Conservation (phyloP, 2,113 vertebrate genomes). For the Lepisosteus osseus region DNA sequence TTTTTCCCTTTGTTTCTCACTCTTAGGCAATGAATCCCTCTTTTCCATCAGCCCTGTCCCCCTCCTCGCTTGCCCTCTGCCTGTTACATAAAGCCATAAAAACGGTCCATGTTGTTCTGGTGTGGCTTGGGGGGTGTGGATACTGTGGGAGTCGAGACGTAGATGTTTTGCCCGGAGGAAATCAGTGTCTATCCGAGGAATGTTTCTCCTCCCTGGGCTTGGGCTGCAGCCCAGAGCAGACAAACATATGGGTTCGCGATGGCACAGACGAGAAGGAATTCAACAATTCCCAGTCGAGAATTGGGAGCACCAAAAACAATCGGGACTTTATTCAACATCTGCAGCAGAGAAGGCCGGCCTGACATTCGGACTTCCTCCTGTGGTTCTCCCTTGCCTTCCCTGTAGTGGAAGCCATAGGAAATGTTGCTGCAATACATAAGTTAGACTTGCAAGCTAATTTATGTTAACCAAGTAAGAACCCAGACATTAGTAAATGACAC, state of each 20-base stretch:
- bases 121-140: conserved; percentile 26
- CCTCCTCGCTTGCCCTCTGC: conserved; percentile 2
- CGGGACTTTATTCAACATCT: conserved; percentile 47
- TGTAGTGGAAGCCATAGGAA: too few species aligned
- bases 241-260: conserved; percentile 54
- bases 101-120: conserved; percentile 41
- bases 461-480: too few species aligned
- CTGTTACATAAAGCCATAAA: conserved; percentile 45
- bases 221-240: conserved; percentile 38
- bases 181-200: conserved; percentile 56
- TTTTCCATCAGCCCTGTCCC: conserved; percentile 24
- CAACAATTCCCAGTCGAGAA: conserved; percentile 22
- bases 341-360: conserved; percentile 44
- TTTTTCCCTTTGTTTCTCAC: too few species aligned
- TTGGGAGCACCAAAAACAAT: conserved; percentile 33
- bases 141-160: conserved; percentile 39
- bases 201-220: conserved; percentile 50
- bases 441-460: too few species aligned
- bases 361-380: conserved; percentile 55
- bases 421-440: too few species aligned
- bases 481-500: too few species aligned
- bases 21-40: conserved; percentile 28
- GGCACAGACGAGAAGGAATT: conserved; percentile 51
- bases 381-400: too few species aligned
- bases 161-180: conserved; percentile 39